phyloP scores from a whole-genome alignment of 23 tunicate genomes.

The Diplosoma virens region DNA sequence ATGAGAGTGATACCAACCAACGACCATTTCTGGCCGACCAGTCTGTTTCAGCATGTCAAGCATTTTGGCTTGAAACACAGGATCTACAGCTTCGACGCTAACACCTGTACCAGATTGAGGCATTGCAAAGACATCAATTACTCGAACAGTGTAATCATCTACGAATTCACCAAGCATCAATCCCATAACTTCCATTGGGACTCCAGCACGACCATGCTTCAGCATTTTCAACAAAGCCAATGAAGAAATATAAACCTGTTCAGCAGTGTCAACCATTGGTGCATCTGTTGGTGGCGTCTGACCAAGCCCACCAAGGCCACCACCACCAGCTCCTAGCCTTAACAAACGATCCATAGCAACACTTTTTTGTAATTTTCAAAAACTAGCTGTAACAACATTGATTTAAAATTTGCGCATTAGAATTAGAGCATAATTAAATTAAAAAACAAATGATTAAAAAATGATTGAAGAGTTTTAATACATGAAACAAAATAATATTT shows the following conservation, averaged over 20 bases:
- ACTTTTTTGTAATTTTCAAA: too few relatives aligned
- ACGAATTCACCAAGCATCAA: constrained; percentile 98
- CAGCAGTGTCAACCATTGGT: constrained; percentile 97
- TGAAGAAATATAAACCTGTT: constrained; percentile 95
- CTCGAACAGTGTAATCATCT: constrained; percentile 96
- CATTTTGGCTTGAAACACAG: constrained; percentile 99
- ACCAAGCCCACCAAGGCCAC: constrained; percentile 83
- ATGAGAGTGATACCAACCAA: constrained; percentile 99
- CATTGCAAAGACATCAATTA: constrained; percentile 98
- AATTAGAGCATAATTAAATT: too few relatives aligned
- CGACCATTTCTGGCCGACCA: constrained; percentile 99
- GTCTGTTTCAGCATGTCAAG: constrained; percentile 98
- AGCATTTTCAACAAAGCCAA: constrained; percentile 93
- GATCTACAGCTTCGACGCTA: constrained; percentile 98
- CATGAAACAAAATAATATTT: too few relatives aligned
- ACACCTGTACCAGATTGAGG: constrained; percentile 99
- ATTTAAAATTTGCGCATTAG: too few relatives aligned
- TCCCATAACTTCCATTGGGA: constrained; percentile 99
- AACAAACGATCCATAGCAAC: constrained; percentile 77
- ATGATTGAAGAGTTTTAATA: too few relatives aligned
- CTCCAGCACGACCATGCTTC: constrained; percentile 99
- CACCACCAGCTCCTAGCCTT: constrained; percentile 75
- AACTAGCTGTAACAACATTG: too few relatives aligned
- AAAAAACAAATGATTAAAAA: too few relatives aligned
- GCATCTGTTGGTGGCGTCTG: constrained; percentile 84